Evolutionary conservation across 2,888 invertebrate genomes (phyloP).

Genomic region (Epistrophella euchroma): DNA sequence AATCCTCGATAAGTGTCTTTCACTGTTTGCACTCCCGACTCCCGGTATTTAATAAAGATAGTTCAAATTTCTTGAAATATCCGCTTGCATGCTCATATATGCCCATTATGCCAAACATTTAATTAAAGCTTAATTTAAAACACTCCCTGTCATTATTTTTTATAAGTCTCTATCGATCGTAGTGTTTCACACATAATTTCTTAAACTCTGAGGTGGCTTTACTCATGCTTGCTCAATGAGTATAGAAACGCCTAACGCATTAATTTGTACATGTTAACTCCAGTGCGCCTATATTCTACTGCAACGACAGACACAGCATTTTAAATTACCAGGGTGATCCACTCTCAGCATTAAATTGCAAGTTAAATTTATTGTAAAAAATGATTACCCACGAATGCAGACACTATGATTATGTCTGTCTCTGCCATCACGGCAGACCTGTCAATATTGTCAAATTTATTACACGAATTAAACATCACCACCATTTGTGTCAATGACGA

Average conservation of each 20-base stretch:
- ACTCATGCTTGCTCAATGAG: neutral
- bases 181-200: slow-evolving; percentile 32
- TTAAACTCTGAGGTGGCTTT: slow-evolving; percentile 1
- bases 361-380: slow-evolving; percentile 40
- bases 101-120: slow-evolving; percentile 10
- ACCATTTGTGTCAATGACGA: slow-evolving; percentile 73
- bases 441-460: slow-evolving; percentile 75
- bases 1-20: too few relatives aligned
- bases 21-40: too few relatives aligned
- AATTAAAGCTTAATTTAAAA: slow-evolving; percentile 40
- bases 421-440: slow-evolving; percentile 68
- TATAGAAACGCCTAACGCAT: slow-evolving; percentile 39
- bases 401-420: slow-evolving; percentile 65
- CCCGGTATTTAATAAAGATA: too few relatives aligned
- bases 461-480: slow-evolving; percentile 71
- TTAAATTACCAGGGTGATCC: slow-evolving; percentile 53
- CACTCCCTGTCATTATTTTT: slow-evolving; percentile 30
- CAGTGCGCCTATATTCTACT: neutral
- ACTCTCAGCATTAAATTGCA: slow-evolving; percentile 21
- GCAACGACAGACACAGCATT: slow-evolving; percentile 9
- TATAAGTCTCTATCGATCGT: slow-evolving; percentile 17
- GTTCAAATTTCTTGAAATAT: neutral
- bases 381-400: slow-evolving; percentile 46
- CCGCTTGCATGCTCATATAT: neutral
- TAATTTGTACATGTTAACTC: slow-evolving; percentile 17